A percentile compares a stretch with the other conserved stretches of the same genome.
Evolutionary conservation across 2,888 invertebrate species (phyloP).

Genomic region (Balanococcus diminutus): DNA sequence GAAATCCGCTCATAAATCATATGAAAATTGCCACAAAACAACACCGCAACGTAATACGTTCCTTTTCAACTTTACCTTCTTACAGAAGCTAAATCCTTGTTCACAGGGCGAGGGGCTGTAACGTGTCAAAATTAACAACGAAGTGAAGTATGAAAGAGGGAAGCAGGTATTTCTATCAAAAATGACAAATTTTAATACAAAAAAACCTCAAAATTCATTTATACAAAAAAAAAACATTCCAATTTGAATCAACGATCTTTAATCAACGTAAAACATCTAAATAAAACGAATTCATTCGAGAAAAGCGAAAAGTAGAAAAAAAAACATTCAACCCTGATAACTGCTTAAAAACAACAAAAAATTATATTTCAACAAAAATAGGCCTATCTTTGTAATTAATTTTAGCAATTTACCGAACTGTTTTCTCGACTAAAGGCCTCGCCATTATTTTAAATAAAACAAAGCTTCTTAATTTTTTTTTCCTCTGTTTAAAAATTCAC

Average conservation of each 20-base stretch:
- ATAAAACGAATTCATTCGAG: background rate
- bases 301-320: background rate
- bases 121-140: background rate
- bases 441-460: background rate
- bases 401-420: background rate
- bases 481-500: background rate
- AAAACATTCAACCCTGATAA: background rate
- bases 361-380: background rate
- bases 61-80: background rate
- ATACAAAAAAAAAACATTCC: background rate
- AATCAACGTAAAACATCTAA: background rate
- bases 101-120: background rate
- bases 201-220: background rate
- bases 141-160: background rate
- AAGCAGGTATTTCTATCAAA: background rate
- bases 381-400: background rate
- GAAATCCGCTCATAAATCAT: conserved; percentile 20
- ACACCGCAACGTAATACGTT: background rate
- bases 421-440: background rate
- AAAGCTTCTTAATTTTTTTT: background rate
- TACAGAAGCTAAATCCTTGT: background rate
- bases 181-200: no score
- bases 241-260: background rate
- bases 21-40: background rate
- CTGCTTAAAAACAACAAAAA: background rate